Conservation (phyloP, 2,113 vertebrate genomes). For the Hiodon alosoides region DNA sequence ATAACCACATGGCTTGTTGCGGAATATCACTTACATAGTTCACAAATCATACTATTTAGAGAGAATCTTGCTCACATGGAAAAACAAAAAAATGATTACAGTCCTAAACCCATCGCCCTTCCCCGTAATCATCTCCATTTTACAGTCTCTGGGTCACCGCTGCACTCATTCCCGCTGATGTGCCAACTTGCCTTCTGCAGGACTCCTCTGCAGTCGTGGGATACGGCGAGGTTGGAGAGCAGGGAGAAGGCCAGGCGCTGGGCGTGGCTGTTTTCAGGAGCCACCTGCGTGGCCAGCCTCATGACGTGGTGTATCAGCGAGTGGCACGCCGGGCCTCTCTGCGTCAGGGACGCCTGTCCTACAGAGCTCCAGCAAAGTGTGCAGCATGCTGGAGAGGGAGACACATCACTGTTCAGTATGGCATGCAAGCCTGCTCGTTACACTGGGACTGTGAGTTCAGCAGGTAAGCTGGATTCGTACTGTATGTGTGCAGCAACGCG, state of each 20-base stretch:
- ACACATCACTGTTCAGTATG: not conserved
- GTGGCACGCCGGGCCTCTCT: slow-evolving; percentile 53
- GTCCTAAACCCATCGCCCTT: too few species aligned
- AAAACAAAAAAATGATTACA: too few species aligned
- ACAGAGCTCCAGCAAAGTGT: slow-evolving; percentile 67
- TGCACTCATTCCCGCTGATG: not conserved
- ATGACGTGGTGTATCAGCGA: slow-evolving; percentile 78
- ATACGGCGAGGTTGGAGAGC: slow-evolving; percentile 80
- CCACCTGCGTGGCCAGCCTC: slow-evolving; percentile 72
- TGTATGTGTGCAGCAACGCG: too few species aligned
- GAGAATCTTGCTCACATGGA: too few species aligned
- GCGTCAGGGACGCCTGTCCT: slow-evolving; percentile 44
- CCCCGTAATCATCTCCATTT: too few species aligned
- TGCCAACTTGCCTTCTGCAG: slow-evolving; percentile 78
- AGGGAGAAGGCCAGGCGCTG: slow-evolving; percentile 77
- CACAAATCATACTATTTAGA: too few species aligned
- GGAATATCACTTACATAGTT: too few species aligned
- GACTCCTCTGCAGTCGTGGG: slow-evolving; percentile 80
- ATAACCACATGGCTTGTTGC: too few species aligned
- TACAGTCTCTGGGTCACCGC: not conserved
- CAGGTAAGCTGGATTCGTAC: too few species aligned
- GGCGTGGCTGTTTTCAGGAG: slow-evolving; percentile 60
- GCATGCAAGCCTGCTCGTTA: not conserved
- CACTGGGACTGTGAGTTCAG: too few species aligned
- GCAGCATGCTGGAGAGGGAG: slow-evolving; percentile 72